Conservation (phyloP, 1,140 invertebrate species). For the Periplaneta americana region DNA sequence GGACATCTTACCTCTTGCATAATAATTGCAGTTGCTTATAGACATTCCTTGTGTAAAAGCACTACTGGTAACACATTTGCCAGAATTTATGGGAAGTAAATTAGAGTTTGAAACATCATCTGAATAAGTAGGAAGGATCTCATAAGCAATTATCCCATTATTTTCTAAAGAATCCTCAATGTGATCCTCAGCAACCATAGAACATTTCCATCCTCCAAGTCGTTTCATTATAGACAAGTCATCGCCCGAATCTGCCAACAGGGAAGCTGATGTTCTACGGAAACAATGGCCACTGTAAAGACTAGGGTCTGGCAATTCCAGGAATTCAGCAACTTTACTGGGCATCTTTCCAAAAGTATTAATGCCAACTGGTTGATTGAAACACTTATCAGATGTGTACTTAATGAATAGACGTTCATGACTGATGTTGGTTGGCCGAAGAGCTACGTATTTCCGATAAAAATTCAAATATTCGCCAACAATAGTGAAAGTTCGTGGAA, state of each 20-base stretch:
- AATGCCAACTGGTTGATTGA: conserved; percentile 19
- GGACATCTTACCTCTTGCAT: too few species aligned
- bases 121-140: too few species aligned
- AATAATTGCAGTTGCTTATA: too few species aligned
- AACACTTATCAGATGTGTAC: conserved; percentile 30
- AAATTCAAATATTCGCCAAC: conserved; percentile 11
- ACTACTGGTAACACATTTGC: too few species aligned
- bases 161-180: too few species aligned
- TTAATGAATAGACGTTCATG: conserved; percentile 26
- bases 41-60: too few species aligned
- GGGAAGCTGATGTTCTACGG: conserved; percentile 21
- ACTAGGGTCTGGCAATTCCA: conserved; percentile 20
- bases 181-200: too few species aligned
- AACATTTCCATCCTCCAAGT: conserved; percentile 18
- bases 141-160: too few species aligned
- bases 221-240: conserved; percentile 24
- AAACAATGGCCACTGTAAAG: conserved; percentile 26
- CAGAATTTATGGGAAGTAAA: too few species aligned
- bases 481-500: conserved; percentile 6
- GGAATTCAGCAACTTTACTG: conserved; percentile 21
- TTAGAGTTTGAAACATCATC: too few species aligned
- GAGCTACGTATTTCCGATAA: conserved; percentile 20
- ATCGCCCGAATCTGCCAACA: conserved; percentile 23
- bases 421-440: conserved; percentile 16
- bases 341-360: conserved; percentile 25